A percentile compares a stretch with the other conserved stretches of the same genome.
phyloP scores from a whole-genome alignment of 2,113 vertebrate species.

The Isurus oxyrinchus region DNA sequence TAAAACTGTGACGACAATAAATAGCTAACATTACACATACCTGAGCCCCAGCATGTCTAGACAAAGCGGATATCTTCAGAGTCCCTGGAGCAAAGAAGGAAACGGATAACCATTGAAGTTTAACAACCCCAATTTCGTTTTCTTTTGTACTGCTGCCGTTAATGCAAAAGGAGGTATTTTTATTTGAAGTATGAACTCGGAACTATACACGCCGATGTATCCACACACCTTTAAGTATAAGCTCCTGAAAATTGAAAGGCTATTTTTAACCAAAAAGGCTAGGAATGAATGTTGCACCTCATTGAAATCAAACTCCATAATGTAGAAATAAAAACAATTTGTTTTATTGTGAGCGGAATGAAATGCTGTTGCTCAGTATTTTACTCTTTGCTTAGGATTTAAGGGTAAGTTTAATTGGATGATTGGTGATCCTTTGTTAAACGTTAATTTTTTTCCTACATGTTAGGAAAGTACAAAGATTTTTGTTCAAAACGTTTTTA shows the following conservation, averaged over 20 bases:
- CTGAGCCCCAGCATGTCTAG: slow-evolving; percentile 15
- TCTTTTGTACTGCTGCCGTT: not conserved
- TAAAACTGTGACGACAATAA: not conserved
- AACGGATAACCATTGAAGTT: slow-evolving; percentile 14
- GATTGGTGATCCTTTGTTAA: not conserved
- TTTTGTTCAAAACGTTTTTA: not conserved
- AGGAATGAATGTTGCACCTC: not conserved
- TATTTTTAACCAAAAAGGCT: not conserved
- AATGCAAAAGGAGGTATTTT: not conserved
- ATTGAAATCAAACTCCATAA: not conserved
- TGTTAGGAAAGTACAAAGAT: not conserved
- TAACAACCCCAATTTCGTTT: not conserved
- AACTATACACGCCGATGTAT: not conserved
- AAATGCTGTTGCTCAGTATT: not conserved
- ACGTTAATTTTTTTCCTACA: not conserved
- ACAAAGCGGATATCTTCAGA: slow-evolving; percentile 12
- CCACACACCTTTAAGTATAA: not conserved
- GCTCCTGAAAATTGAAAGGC: not conserved
- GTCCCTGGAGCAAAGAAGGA: not conserved
- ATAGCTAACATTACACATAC: not conserved
- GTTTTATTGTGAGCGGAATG: not conserved
- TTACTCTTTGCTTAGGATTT: not conserved
- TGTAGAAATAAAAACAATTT: not conserved
- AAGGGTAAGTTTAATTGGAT: not conserved
- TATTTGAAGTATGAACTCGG: not conserved